phyloP scores from a whole-genome alignment of 2,113 vertebrate species.

The Syrrhaptes paradoxus region DNA sequence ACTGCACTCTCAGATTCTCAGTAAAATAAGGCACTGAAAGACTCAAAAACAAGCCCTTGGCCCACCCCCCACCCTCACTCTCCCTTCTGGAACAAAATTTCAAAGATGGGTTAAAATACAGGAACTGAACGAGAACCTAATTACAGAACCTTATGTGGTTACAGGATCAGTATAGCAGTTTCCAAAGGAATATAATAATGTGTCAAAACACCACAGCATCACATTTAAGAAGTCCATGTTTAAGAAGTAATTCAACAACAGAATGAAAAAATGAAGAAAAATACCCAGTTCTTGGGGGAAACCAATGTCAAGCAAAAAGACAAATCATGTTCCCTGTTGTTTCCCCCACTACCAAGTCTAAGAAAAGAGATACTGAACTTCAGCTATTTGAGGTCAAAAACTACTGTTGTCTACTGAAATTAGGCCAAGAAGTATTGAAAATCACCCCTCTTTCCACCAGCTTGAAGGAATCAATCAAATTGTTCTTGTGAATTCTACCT shows the following conservation, averaged over 20 bases:
- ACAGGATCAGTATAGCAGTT: background rate
- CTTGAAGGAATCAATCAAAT: background rate
- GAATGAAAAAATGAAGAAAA: background rate
- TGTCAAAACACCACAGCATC: background rate
- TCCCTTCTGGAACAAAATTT: background rate
- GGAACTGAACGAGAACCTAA: background rate
- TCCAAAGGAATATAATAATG: accelerated
- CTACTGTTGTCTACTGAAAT: background rate
- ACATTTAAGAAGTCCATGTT: background rate
- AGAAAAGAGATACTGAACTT: background rate
- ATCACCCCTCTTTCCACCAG: background rate
- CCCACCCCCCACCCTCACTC: too few relatives aligned
- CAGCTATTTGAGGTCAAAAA: background rate
- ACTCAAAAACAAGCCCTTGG: background rate
- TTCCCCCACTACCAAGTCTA: background rate
- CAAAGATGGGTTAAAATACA: background rate
- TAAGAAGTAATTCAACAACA: background rate
- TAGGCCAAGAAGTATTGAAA: background rate
- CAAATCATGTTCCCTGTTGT: accelerated
- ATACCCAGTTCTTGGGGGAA: background rate
- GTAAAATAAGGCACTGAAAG: background rate
- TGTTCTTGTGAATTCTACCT: background rate
- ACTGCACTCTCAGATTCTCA: background rate
- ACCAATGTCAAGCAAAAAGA: background rate
- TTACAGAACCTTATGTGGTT: background rate